phyloP scores from a whole-genome alignment of 1,140 invertebrate species.

The Heliconius eleuchia region DNA sequence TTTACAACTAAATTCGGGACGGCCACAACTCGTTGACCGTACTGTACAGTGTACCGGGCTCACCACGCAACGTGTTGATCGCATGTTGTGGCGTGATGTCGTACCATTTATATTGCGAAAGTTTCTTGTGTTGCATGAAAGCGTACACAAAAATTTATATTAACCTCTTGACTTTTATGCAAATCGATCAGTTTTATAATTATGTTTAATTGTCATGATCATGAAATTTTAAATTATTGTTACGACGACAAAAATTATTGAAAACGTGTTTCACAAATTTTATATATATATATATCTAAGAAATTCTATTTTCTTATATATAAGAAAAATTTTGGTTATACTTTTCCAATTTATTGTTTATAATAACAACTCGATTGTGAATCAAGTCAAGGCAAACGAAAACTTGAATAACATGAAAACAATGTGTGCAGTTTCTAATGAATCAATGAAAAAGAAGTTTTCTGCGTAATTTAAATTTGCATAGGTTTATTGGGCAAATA shows the following conservation, averaged over 20 bases:
- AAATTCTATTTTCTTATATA: neutral
- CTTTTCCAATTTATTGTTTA: neutral
- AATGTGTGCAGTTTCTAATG: slow-evolving; percentile 1
- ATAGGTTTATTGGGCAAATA: neutral
- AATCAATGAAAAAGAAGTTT: neutral
- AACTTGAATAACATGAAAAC: slow-evolving; percentile 12
- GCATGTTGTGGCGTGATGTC: slow-evolving; percentile 74
- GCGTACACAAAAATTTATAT: slow-evolving; percentile 19
- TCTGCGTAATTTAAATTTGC: neutral
- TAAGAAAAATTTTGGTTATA: neutral
- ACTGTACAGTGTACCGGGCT: slow-evolving; percentile 6
- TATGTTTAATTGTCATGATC: neutral
- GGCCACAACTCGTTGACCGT: too few species aligned
- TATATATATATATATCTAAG: neutral
- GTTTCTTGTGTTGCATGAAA: slow-evolving; percentile 40
- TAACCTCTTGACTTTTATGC: slow-evolving; percentile 6
- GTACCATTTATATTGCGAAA: slow-evolving; percentile 66
- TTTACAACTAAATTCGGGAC: too few species aligned
- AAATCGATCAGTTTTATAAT: neutral
- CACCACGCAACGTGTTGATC: slow-evolving; percentile 49
- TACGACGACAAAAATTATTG: neutral
- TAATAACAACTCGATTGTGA: neutral
- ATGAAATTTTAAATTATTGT: neutral
- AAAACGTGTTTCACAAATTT: neutral
- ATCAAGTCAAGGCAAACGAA: neutral